Evolutionary conservation across 2,113 vertebrate genomes (phyloP).

Genomic region (Gallinago media): DNA sequence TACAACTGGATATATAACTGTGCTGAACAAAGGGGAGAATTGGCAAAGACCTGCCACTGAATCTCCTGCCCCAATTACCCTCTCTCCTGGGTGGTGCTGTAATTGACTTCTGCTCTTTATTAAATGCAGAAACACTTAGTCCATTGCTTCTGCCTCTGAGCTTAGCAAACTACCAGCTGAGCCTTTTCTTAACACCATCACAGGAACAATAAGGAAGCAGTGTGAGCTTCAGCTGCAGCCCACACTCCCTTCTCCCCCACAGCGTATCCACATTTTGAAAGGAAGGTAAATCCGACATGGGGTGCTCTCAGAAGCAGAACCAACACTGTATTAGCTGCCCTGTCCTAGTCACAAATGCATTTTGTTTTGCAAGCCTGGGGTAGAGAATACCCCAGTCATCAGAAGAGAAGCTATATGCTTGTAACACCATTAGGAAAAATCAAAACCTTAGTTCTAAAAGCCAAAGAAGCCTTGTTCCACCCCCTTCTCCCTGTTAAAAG

Average conservation of each 20-base stretch:
- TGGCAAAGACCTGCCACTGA: not conserved
- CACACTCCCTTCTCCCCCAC: not conserved
- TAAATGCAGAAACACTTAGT: not conserved
- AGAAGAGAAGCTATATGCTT: not conserved
- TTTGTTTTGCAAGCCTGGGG: not conserved
- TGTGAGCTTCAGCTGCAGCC: not conserved
- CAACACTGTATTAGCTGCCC: not conserved
- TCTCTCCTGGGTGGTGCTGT: not conserved
- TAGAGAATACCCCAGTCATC: not conserved
- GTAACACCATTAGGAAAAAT: not conserved
- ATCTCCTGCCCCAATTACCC: conserved; percentile 1
- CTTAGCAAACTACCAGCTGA: not conserved
- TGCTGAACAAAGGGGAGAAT: not conserved
- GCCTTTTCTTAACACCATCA: not conserved
- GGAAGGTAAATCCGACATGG: not conserved
- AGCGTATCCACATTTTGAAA: not conserved
- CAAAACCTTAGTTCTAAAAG: not conserved
- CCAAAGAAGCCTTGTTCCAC: not conserved
- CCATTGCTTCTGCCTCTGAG: not conserved
- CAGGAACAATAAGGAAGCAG: not conserved
- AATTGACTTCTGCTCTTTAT: conserved; percentile 29
- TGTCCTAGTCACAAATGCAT: not conserved
- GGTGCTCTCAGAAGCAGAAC: not conserved
- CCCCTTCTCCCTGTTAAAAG: not conserved
- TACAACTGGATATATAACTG: not conserved